Conservation (phyloP, 2,797 vertebrate genomes). For the Labroides dimidiatus region DNA sequence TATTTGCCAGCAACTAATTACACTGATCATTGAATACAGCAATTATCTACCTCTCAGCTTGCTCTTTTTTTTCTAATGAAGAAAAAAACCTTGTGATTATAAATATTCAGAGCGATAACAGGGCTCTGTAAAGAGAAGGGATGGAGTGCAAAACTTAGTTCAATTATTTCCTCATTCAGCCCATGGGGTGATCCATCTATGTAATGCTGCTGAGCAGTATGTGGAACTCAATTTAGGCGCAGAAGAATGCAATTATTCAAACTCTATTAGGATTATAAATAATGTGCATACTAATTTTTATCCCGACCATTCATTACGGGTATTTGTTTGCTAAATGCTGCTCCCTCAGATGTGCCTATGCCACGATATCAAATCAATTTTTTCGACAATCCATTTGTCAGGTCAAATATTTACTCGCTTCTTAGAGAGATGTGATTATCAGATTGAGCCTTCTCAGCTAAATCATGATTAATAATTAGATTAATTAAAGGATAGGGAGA, state of each 20-base stretch:
- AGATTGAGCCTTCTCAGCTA: constrained; percentile 44
- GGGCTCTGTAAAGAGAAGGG: constrained; percentile 23
- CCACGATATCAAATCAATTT: constrained; percentile 39
- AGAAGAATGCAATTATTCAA: constrained; percentile 66
- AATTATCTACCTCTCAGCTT: constrained; percentile 76
- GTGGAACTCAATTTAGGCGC: constrained; percentile 60
- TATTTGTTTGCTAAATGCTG: constrained; percentile 64
- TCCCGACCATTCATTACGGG: constrained; percentile 42
- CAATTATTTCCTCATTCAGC: constrained; percentile 75
- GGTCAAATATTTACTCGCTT: constrained; percentile 59
- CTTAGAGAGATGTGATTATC: constrained; percentile 36
- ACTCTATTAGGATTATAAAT: constrained; percentile 71
- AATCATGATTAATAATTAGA: constrained; percentile 69
- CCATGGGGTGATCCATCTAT: constrained; percentile 61
- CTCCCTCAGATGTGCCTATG: constrained; percentile 48
- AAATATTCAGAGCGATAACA: constrained; percentile 76
- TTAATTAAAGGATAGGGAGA: constrained; percentile 74
- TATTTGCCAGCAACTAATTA: constrained; percentile 80
- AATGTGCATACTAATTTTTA: constrained; percentile 59
- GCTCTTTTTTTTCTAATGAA: constrained; percentile 67
- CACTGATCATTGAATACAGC: constrained; percentile 84
- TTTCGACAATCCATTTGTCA: constrained; percentile 48
- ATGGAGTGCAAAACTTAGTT: constrained; percentile 66
- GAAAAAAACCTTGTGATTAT: constrained; percentile 73
- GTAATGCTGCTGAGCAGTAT: constrained; percentile 60